phyloP scores from a whole-genome alignment of 2,888 invertebrate species.

The Anodontia alba region DNA sequence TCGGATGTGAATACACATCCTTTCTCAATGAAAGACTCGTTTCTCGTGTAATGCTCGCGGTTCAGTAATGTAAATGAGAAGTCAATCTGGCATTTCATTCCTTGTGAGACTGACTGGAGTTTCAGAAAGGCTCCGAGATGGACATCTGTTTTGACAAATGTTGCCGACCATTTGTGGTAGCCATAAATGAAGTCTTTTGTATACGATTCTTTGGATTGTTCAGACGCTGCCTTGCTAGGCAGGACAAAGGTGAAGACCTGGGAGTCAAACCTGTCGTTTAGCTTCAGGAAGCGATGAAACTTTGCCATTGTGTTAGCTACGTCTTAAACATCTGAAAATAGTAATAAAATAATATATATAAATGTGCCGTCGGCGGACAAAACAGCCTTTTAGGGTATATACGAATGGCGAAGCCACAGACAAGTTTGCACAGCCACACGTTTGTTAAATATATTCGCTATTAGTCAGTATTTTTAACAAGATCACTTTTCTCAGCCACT shows the following conservation, averaged over 20 bases:
- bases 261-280: conserved; percentile 92
- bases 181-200: conserved; percentile 93
- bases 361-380: too few species aligned
- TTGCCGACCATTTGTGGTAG: conserved; percentile 93
- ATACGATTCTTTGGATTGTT: conserved; percentile 92
- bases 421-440: too few species aligned
- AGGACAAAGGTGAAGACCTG: conserved; percentile 94
- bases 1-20: conserved; percentile 87
- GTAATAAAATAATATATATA: not conserved
- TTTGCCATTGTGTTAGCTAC: conserved; percentile 74
- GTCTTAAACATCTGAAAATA: not conserved
- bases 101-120: conserved; percentile 91
- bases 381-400: too few species aligned
- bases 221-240: conserved; percentile 91
- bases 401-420: too few species aligned
- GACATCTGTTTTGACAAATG: conserved; percentile 91
- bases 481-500: too few species aligned
- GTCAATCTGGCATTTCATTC: conserved; percentile 91
- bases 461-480: too few species aligned
- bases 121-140: conserved; percentile 92
- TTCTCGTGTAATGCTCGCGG: conserved; percentile 91
- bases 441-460: too few species aligned
- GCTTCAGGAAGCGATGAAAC: conserved; percentile 90
- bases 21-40: conserved; percentile 92
- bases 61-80: conserved; percentile 92